Evolutionary conservation across 2,113 vertebrate genomes (phyloP).

Genomic region (Hipposideros armiger): DNA sequence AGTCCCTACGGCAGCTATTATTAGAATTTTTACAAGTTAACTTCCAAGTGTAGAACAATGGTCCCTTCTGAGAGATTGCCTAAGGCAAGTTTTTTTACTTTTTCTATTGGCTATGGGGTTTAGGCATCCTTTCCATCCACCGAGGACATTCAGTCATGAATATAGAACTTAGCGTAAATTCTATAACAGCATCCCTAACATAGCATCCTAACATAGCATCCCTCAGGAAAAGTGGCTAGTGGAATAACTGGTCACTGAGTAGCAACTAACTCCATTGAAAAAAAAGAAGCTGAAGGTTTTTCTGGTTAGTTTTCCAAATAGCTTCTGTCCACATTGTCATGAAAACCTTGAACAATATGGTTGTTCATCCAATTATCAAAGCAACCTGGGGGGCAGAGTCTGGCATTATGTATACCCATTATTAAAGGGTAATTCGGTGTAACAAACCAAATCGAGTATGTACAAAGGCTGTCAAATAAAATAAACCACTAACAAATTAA

Average conservation of each 20-base stretch:
- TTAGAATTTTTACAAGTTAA: neutral
- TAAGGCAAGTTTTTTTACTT: neutral
- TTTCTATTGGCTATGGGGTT: neutral
- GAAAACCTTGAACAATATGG: constrained; percentile 73
- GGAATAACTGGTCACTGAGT: neutral
- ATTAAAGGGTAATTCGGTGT: constrained; percentile 88
- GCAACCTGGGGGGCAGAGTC: constrained; percentile 78
- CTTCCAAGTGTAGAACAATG: neutral
- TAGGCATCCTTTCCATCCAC: neutral
- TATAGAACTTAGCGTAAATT: neutral
- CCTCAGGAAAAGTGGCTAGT: neutral
- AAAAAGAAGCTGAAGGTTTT: neutral
- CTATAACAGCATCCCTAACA: neutral
- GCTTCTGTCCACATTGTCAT: constrained; percentile 53
- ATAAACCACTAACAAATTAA: constrained; percentile 88
- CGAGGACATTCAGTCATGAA: constrained; percentile 22
- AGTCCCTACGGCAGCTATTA: neutral
- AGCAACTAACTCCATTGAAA: constrained; percentile 27
- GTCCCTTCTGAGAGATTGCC: neutral
- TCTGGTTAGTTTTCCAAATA: constrained; percentile 42
- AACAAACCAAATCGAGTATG: constrained; percentile 87
- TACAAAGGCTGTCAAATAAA: constrained; percentile 88
- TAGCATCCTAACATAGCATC: neutral
- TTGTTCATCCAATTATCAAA: constrained; percentile 74
- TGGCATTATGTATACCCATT: constrained; percentile 78